phyloP scores from a whole-genome alignment of 2,888 invertebrate species.

The Leptopilina myrica region DNA sequence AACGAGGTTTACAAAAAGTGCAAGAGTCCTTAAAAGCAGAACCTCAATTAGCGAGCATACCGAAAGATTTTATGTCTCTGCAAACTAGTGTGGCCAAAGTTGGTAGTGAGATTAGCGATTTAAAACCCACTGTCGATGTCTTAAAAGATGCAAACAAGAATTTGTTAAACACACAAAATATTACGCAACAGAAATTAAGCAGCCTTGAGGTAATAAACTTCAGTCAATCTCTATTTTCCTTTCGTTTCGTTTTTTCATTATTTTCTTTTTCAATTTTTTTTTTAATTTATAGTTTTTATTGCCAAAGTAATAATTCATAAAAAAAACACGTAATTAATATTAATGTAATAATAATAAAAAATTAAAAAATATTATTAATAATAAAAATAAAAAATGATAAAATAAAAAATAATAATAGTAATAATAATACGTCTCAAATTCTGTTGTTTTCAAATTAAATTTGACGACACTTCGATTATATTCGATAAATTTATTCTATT shows the following conservation, averaged over 20 bases:
- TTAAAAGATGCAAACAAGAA: slow-evolving; percentile 71
- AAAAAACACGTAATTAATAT: no score
- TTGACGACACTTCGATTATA: no score
- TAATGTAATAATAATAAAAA: no score
- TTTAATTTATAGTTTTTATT: no score
- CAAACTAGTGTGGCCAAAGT: slow-evolving; percentile 80
- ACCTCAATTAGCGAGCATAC: slow-evolving; percentile 80
- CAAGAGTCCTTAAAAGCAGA: slow-evolving; percentile 80
- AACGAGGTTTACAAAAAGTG: slow-evolving; percentile 78
- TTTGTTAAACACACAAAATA: slow-evolving; percentile 70
- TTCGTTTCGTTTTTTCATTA: neutral
- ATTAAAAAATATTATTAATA: no score
- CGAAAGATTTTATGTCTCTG: slow-evolving; percentile 79
- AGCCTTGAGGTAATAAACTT: slow-evolving; percentile 65
- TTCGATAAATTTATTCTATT: neutral
- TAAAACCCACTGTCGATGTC: slow-evolving; percentile 71
- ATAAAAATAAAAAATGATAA: no score
- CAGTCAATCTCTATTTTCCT: neutral
- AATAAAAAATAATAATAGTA: no score
- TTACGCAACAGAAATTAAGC: slow-evolving; percentile 68
- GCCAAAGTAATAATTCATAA: no score
- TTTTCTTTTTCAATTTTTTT: no score
- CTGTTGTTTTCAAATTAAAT: no score
- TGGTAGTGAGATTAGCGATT: slow-evolving; percentile 80
- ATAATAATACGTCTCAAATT: no score